phyloP scores from a whole-genome alignment of 2,113 vertebrate species.

The Piprites chloris region DNA sequence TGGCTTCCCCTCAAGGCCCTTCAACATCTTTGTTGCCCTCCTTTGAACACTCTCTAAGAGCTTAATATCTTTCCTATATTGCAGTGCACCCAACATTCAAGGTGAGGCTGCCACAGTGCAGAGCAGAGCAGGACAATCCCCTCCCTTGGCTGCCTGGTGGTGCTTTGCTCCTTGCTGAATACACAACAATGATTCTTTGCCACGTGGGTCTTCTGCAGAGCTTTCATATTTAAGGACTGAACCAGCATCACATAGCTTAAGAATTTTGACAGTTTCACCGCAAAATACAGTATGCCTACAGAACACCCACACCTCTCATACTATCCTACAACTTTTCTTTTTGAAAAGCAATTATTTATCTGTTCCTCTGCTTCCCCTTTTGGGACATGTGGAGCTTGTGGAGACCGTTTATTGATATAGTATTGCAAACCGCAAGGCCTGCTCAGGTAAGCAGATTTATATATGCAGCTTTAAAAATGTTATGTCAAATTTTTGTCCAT shows the following conservation, averaged over 20 bases:
- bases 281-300: background rate
- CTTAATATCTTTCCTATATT: background rate
- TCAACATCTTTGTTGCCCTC: background rate
- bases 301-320: background rate
- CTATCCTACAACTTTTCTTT: background rate
- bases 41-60: background rate
- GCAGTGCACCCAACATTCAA: background rate
- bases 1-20: background rate
- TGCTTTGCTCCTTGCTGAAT: background rate
- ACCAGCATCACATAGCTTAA: background rate
- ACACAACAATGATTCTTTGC: background rate
- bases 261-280: background rate
- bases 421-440: background rate
- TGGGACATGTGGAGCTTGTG: background rate
- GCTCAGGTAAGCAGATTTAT: slow-evolving; percentile 13
- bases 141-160: background rate
- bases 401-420: background rate
- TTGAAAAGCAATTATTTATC: background rate
- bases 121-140: background rate
- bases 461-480: slow-evolving; percentile 16
- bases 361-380: background rate
- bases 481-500: background rate
- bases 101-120: background rate
- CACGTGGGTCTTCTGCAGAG: background rate
- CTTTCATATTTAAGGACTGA: background rate